Percentiles rank a stretch among this genome's conserved stretches.
phyloP scores from a whole-genome alignment of 2,888 invertebrate genomes.

The Philereme vetulata region DNA sequence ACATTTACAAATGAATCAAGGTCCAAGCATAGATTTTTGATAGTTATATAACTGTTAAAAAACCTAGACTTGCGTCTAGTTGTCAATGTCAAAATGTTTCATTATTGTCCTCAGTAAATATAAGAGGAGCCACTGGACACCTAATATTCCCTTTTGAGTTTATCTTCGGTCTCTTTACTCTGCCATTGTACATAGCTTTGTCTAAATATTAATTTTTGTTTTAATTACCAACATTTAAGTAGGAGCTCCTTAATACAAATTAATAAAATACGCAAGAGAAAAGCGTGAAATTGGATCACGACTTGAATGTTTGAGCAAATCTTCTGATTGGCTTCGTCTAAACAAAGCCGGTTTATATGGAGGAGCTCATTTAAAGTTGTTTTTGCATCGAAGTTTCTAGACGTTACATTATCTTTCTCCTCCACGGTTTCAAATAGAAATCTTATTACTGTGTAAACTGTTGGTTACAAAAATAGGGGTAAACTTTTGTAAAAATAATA shows the following conservation, averaged over 20 bases:
- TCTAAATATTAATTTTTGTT: conserved; percentile 12
- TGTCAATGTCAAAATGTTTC: no score
- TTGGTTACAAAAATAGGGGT: no score
- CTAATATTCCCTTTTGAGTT: no score
- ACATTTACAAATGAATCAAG: no score
- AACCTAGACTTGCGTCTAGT: no score
- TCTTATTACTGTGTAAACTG: no score
- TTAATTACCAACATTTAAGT: conserved; percentile 16
- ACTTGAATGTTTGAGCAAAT: conserved; percentile 49
- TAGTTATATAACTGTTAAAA: no score
- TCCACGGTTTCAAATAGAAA: no score
- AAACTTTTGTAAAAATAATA: no score
- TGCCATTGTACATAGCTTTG: background rate
- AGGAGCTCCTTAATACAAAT: conserved; percentile 53
- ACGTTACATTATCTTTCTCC: conserved; percentile 9
- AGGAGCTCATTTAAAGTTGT: conserved; percentile 33
- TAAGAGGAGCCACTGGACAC: no score
- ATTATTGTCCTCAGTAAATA: no score
- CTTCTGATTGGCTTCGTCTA: conserved; percentile 57
- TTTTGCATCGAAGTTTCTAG: conserved; percentile 18
- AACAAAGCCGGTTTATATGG: conserved; percentile 28
- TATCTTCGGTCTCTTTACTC: background rate
- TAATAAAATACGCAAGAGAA: conserved; percentile 53
- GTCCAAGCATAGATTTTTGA: no score
- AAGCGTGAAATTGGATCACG: conserved; percentile 64